Percentiles rank a stretch among this genome's conserved stretches.
These are phyloP conservation scores for Psettodes erumei DNA, from an alignment of 2,113 vertebrate genomes.

Conservation along the genomic window DNA sequence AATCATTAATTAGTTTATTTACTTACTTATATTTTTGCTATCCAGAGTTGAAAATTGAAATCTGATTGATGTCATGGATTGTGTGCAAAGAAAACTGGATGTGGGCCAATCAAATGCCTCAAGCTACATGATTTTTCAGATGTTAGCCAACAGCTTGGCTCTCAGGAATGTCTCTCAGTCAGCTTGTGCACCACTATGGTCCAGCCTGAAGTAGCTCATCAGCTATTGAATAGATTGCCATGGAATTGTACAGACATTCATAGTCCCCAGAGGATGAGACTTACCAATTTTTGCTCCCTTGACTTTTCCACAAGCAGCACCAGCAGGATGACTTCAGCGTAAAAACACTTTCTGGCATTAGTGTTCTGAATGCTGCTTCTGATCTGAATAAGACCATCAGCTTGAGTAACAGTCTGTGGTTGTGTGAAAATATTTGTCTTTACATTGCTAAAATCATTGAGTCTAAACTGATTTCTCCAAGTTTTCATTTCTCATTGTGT, in stretches of 20 bases:
- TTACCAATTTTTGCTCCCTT: neutral
- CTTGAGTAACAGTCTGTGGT: neutral
- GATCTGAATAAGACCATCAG: neutral
- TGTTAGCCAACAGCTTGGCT: neutral
- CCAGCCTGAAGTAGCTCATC: neutral
- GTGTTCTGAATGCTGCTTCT: too few species aligned
- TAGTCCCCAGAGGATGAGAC: neutral
- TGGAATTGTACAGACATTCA: neutral
- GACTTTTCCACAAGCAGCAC: neutral
- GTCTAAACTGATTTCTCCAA: neutral
- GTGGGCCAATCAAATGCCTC: neutral
- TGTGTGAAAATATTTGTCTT: neutral
- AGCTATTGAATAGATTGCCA: neutral
- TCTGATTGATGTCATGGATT: slow-evolving; percentile 4
- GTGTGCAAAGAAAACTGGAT: neutral
- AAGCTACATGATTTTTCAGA: slow-evolving; percentile 15
- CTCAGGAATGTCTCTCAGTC: neutral
- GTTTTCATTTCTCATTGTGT: neutral
- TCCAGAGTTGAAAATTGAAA: neutral
- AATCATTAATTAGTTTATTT: too few species aligned
- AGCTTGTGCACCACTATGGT: neutral
- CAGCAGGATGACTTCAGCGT: neutral
- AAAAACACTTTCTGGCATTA: too few species aligned
- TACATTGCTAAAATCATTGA: slow-evolving; percentile 11
- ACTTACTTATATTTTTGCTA: neutral